phyloP scores from a whole-genome alignment of 2,113 vertebrate genomes.

The Physeter macrocephalus region DNA sequence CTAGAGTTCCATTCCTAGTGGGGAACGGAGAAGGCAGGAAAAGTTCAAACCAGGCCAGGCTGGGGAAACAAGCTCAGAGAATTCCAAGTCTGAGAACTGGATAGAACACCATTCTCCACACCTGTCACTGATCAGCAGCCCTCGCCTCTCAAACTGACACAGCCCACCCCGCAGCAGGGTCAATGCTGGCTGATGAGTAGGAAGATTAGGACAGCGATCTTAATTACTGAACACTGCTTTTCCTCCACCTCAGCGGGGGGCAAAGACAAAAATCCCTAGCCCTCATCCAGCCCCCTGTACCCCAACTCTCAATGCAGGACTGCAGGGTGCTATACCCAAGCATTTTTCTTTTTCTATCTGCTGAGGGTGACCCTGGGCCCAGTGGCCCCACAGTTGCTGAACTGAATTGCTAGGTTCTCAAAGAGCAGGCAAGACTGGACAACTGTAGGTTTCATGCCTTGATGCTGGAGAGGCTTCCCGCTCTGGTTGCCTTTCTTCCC shows the following conservation, averaged over 20 bases:
- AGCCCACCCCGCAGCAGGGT: not conserved
- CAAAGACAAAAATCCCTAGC: not conserved
- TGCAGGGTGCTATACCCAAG: not conserved
- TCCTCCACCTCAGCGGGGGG: no score
- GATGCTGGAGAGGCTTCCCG: not conserved
- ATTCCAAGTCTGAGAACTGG: not conserved
- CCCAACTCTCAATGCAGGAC: not conserved
- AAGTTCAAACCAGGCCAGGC: not conserved
- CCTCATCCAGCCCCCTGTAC: not conserved
- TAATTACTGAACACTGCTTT: not conserved
- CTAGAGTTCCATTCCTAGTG: not conserved
- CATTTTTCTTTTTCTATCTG: not conserved
- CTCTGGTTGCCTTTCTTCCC: not conserved
- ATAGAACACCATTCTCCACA: not conserved
- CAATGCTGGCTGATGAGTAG: not conserved
- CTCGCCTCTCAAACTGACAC: not conserved
- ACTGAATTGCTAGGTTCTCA: not conserved
- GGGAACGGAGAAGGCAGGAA: not conserved
- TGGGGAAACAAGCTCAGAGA: not conserved
- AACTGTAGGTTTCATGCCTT: not conserved
- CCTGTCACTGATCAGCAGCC: not conserved
- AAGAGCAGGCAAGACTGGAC: not conserved
- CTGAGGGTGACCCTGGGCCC: not conserved
- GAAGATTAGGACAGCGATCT: not conserved
- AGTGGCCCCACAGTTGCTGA: not conserved